Conservation (phyloP, 2,888 invertebrate species). For the Horisme vitalbata region DNA sequence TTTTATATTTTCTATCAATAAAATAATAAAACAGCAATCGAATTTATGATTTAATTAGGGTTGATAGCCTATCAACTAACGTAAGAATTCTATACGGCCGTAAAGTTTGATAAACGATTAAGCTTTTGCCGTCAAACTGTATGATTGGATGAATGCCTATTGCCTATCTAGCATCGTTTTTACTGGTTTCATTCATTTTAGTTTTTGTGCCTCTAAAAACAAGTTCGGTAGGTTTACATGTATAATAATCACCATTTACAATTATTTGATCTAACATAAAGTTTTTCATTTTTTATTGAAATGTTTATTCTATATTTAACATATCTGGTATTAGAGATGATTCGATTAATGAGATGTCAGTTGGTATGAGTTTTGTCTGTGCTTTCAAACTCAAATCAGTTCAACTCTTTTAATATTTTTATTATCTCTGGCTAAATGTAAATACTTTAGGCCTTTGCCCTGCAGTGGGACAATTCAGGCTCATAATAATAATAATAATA, state of each 20-base stretch:
- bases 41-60: constrained; percentile 8
- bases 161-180: not conserved
- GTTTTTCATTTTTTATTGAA: no score
- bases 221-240: constrained; percentile 1
- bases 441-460: no score
- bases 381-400: constrained; percentile 6
- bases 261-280: no score
- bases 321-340: no score
- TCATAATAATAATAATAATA: no score
- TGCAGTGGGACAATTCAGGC: no score
- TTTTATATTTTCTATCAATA: constrained; percentile 2
- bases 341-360: no score
- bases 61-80: constrained; percentile 8
- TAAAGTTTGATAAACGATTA: constrained; percentile 4
- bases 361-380: constrained; percentile 1
- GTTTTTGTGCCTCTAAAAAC: not conserved
- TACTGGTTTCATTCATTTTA: not conserved
- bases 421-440: constrained; percentile 10
- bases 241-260: no score
- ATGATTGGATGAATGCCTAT: not conserved
- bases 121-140: constrained; percentile 4
- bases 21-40: constrained; percentile 3
- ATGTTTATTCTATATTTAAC: no score
- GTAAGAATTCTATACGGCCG: constrained; percentile 1
- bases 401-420: not conserved